Evolutionary conservation across 2,797 vertebrate species (phyloP), one percentile per base, ranked within the genome.

Genomic region (Semotilus atromaculatus): DNA sequence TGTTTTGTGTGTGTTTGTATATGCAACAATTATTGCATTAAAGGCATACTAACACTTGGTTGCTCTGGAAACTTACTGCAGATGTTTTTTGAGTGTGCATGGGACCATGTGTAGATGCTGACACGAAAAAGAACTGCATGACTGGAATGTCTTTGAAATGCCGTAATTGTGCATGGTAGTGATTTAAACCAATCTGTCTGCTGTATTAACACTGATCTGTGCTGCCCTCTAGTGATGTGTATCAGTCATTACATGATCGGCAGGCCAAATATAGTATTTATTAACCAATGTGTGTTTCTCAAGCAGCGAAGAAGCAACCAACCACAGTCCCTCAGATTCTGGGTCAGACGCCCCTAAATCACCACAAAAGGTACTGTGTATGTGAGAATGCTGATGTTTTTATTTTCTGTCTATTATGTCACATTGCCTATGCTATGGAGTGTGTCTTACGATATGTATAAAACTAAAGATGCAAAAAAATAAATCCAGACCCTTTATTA

Each of bases 321-420:
- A 89, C 31, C 95, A 96, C 3, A 95, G 94, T 80, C 70, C 92
- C 19, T 94, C 80, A 23, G 88, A 86, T 38, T 92, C 94, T 87
- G 94, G 92, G 21, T 71, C 86, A 40, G 83, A 92, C 83, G 92
- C 95, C 90, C 94, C 95, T 88, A 96, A 95, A 88, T 95, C 96
- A 86, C 95, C 95, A 0, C 93, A 96, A 91, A 96, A 97, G 96
- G 96, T 97, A 95, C 85, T 66, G 58, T 78, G 51, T 34, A 76
- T 76, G 53, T 55, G 66, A 66, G 34, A 34, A n/a, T 72, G 19
- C 55, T 11, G 16, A 62, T n/a, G 34, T 26, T 48, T 23, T 70
- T 29, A 81, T 64, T 43, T 43, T 43, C 13, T 34, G 36, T 62
- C 40, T 18, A 2, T 43, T 16, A 16, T 48, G 7, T 36, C 2